These are phyloP conservation scores for Phenacoccus solenopsis DNA, from an alignment of 1,140 invertebrate species.

Conservation along the genomic window DNA sequence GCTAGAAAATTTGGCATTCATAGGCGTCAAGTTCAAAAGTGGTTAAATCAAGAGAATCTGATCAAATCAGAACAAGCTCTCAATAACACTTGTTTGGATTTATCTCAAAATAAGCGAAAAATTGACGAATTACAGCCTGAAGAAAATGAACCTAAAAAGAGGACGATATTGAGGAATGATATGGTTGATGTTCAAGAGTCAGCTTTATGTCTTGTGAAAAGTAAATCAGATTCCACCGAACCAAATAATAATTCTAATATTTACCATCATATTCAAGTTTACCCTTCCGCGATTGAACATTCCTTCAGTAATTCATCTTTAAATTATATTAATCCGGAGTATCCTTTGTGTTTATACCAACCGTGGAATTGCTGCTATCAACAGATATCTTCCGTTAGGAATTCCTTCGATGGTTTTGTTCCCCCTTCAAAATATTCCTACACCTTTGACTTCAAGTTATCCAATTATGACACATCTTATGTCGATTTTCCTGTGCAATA, in stretches of 20 bases:
- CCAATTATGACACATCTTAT: neutral
- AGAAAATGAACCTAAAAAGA: slow-evolving; percentile 12
- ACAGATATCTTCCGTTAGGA: neutral
- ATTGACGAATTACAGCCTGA: neutral
- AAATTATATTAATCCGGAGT: neutral
- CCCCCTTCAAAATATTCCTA: neutral
- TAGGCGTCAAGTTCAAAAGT: slow-evolving; percentile 49
- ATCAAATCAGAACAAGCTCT: slow-evolving; percentile 13
- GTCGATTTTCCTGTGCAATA: slow-evolving; percentile 9
- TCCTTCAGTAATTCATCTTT: slow-evolving; percentile 8
- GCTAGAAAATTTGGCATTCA: slow-evolving; percentile 48
- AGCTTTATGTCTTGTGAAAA: slow-evolving; percentile 29
- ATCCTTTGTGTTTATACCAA: neutral
- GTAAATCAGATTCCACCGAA: slow-evolving; percentile 1
- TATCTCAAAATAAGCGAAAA: slow-evolving; percentile 23
- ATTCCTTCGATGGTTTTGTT: neutral
- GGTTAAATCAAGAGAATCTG: slow-evolving; percentile 42
- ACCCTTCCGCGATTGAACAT: neutral
- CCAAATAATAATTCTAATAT: slow-evolving; percentile 7
- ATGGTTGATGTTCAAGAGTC: slow-evolving; percentile 28
- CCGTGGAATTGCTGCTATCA: slow-evolving; percentile 8
- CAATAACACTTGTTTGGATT: slow-evolving; percentile 17
- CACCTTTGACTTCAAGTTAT: neutral
- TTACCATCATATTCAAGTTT: slow-evolving; percentile 1
- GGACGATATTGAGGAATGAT: neutral